Base-by-base conservation (phyloP, 2,888 invertebrate species). In the Tridacna gigas region DNA sequence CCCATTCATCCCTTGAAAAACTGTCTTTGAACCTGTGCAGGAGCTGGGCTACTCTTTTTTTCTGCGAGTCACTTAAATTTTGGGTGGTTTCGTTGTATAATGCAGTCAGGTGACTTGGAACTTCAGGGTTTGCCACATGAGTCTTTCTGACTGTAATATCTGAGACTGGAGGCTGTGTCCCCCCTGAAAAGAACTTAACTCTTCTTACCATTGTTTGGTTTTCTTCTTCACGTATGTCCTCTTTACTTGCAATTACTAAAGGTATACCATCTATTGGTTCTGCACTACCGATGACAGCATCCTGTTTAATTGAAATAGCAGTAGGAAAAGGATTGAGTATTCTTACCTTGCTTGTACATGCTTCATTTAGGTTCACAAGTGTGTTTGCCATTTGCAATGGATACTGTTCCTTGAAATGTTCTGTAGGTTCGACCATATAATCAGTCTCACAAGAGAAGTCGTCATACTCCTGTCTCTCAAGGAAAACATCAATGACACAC, bases 1-100 rank as follows among this genome's bases (percentile, higher is more conserved):
- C 81, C 67, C 76, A 75, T 18, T 86, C 86, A 25, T 77, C 20
- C 51, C 60, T 82, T 7, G 83, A 86, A 66, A 88, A 86, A 12
- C 65, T n/a, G 74, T 77, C 61, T 61, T 26, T 26, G 71, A 82
- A 26, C 79, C 78, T 2, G 25, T n/a, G n/a, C 83, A 74, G 15
- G 84, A 63, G 1, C 76, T 15, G 15, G 13, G 67, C 67, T 28
- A 67, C 18, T 12, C 12, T n/a, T 15, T 15, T 2, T 15, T 67
- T 74, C 63, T 56, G 67, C 13, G 3, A 0, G 9, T 26, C 18
- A 12, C 13, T 60, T 37, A 26, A 28, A 11, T 20, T 2, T 15
- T 11, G 28, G n/a, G 69, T 45, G 51, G 77, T 67, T 22, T 28
- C 51, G 2, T 67, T 13, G 13, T 25, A 77, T 20, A 77, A 20